Base-by-base conservation (phyloP, 2,888 invertebrate genomes). In the Perithous albicinctus region DNA sequence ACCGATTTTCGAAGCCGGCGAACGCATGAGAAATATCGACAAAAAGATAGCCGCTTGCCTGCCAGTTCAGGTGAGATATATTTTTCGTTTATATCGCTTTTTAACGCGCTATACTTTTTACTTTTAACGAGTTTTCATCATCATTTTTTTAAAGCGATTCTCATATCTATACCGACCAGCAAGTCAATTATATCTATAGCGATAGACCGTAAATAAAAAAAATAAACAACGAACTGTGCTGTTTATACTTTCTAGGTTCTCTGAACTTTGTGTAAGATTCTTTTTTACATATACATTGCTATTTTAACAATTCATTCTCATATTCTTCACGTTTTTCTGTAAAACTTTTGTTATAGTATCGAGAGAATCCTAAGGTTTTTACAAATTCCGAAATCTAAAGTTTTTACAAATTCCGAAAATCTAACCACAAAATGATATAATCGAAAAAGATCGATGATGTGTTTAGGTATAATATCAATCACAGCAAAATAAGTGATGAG, bases 41-140 rank as follows among this genome's bases (percentile, higher is more conserved):
- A 94, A 94, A 90, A 95, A 95, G 91, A 95, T 95, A 79, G 93
- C 93, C 84, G 93, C 93, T 74, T 95, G 94, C 90, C 93, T 95
- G 88, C 94, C 94, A 70, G 92, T 95, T 54, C 94, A 94, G 93
- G 95, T 94, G 90, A 91, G 67, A 63, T 15, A n/a, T n/a, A n/a
- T n/a, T 12, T 15, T n/a, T 43, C 15, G 15, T 43, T 2, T 12
- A 48, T 7, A 48, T 7, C 48, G 48, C 48, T 48, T 7, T 48
- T 5, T n/a, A n/a, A n/a, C 12, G 15, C 43, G 43, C 43, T n/a
- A 43, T n/a, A 2, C n/a, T 43, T 15, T 6, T 20, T 18, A 20
- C 18, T 8, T 20, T 10, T 48, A 43, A 29, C 41, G 10, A 2
- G 12, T 23, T 51, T 23, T 20, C 20, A 1, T 51, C 0, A 20